phyloP scores from a whole-genome alignment of 2,888 invertebrate species.

The Laspeyria flexula region DNA sequence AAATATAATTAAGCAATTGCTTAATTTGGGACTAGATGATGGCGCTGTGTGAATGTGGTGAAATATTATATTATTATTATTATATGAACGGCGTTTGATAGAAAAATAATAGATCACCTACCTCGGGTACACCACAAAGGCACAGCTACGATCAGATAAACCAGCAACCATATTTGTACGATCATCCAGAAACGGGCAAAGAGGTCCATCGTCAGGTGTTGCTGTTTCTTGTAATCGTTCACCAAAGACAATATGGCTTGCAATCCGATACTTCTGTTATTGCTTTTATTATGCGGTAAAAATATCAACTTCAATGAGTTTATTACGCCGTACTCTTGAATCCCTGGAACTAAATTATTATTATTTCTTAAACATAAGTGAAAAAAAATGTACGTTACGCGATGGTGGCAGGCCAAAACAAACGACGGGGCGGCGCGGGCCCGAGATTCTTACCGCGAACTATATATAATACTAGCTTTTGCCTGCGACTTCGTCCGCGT shows the following conservation, averaged over 20 bases:
- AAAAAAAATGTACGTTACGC: too few species aligned
- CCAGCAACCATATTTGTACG: slow-evolving; percentile 58
- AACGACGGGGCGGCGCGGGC: too few species aligned
- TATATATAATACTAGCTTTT: too few species aligned
- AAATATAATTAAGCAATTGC: too few species aligned
- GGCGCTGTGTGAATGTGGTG: too few species aligned
- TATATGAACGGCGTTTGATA: too few species aligned
- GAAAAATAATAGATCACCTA: too few species aligned
- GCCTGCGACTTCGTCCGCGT: too few species aligned
- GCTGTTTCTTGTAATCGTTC: slow-evolving; percentile 37
- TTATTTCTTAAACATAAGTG: neutral
- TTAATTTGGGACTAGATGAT: too few species aligned
- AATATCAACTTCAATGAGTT: slow-evolving; percentile 26
- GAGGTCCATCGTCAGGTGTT: slow-evolving; percentile 28
- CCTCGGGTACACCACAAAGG: slow-evolving; percentile 75
- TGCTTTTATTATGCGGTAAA: slow-evolving; percentile 8
- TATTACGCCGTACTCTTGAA: slow-evolving; percentile 17
- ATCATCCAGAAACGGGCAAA: slow-evolving; percentile 50
- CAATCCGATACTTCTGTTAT: slow-evolving; percentile 70
- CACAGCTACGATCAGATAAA: slow-evolving; percentile 64
- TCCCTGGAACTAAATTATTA: slow-evolving; percentile 1
- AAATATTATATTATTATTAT: too few species aligned
- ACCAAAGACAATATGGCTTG: slow-evolving; percentile 46
- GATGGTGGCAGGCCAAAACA: too few species aligned
- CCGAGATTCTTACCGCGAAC: too few species aligned